Conservation (phyloP, 2,888 invertebrate genomes). For the Chrysomela aeneicollis region DNA sequence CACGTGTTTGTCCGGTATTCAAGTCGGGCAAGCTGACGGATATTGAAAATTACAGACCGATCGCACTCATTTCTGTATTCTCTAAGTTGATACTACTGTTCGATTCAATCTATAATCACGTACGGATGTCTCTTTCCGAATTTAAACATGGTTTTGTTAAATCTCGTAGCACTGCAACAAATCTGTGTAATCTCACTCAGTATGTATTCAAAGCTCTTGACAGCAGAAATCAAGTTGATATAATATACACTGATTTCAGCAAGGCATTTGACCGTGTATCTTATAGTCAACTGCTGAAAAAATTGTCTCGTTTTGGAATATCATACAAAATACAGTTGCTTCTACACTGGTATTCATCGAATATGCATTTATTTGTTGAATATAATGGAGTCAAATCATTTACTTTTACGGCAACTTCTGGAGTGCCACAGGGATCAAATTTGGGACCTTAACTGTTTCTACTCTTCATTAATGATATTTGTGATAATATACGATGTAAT, state of each 20-base stretch:
- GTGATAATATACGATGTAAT: background rate
- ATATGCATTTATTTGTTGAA: constrained; percentile 2
- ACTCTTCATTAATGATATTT: constrained; percentile 1
- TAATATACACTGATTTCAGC: background rate
- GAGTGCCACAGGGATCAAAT: background rate
- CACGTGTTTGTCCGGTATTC: too few species aligned
- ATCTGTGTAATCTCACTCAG: background rate
- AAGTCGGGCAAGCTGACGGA: too few species aligned
- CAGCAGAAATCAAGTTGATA: background rate
- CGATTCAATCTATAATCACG: background rate
- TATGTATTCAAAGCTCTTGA: background rate
- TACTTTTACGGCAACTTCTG: background rate
- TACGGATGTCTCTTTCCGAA: background rate
- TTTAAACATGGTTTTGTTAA: background rate
- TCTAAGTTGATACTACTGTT: too few species aligned
- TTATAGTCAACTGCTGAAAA: too few species aligned
- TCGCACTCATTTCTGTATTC: too few species aligned
- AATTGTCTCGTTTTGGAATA: too few species aligned
- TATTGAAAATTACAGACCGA: too few species aligned
- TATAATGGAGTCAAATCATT: background rate
- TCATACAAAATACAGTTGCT: too few species aligned
- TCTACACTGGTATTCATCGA: background rate
- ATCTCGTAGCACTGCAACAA: background rate
- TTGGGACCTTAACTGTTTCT: background rate
- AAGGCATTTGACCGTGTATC: background rate